Evolutionary conservation across 2,888 invertebrate genomes (phyloP), one percentile per base, ranked within the genome.

Genomic region (Caradrina kadenii): DNA sequence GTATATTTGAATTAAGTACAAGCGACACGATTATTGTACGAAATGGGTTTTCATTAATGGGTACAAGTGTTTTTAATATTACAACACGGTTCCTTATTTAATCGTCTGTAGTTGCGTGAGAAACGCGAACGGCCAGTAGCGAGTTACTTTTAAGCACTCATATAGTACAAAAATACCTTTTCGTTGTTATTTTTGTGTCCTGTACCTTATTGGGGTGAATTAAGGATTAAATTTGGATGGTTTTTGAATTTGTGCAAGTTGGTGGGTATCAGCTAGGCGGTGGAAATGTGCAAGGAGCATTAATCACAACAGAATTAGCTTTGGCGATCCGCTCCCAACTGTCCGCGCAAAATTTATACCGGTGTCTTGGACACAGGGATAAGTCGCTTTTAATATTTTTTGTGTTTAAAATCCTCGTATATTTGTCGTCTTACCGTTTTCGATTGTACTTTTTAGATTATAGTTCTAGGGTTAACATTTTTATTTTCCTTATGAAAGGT

Each of bases 221-320:
- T 92, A 93, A 83, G 83, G 88, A 80, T 73, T 74, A 81, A 68
- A 82, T 81, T 90, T 63, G 77, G 35, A 26, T 60, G 63, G 10
- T 70, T 72, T 79, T 63, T 52, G 19, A 22, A 64, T 61, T 55
- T 77, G 73, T 61, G 61, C 72, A 87, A 81, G 73, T 86, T 90
- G 82, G 89, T 79, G 66, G 67, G 82, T 83, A 85, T 86, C 80
- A 88, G 89, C 91, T 93, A 93, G 90, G 86, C 82, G 83, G 89
- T 93, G 92, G 92, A 92, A 94, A 93, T 93, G 92, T 92, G 93
- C 93, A 93, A 91, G 91, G 86, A 91, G 93, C 95, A 96, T 96
- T 96, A 95, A 96, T 96, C 96, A 96, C 89, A 94, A 93, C 94
- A 94, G 93, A 94, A 95, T 95, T 96, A 95, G 95, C 95, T 95